Evolutionary conservation across 2,113 vertebrate species (phyloP), one percentile per base, ranked within the genome.

Genomic region (Andinoacara biseriatus): DNA sequence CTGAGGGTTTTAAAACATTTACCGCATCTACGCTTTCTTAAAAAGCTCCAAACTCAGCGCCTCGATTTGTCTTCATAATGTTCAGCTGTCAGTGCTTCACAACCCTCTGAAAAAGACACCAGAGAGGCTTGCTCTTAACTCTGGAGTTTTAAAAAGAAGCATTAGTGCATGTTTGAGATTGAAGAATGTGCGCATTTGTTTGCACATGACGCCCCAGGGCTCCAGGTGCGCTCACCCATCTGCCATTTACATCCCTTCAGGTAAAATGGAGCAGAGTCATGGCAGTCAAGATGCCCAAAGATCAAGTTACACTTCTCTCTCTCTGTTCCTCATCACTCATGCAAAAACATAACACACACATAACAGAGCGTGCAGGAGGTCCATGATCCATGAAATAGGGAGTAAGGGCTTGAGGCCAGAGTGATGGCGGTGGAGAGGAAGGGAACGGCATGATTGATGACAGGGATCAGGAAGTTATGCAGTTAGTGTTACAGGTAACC

Each of bases 331-430:
- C 90, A 89, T 91, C 80, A 54, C 58, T 86, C 80, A 89, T 24
- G 69, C 86, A 92, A 60, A 91, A 13, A 67, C 74, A 72, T 14
- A 24, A 76, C 76, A 85, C 65, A 80, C 69, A 72, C 77, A 58
- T 74, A 88, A 38, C 38, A 54, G 87, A 80, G 90, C 87, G 90
- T 86, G 84, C 86, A 88, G 80, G 63, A 89, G 82, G 89, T 91
- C 91, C 86, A 58, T 90, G 91, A 95, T 93, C 93, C 92, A 91
- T 94, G 93, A 95, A 94, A 94, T 93, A 88, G 87, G 89, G 88
- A 92, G 90, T 91, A 92, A 91, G 93, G 84, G 90, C 84, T 90
- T 87, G 84, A 82, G 88, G 90, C 90, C 87, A 82, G 83, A 60
- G 81, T 65, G 90, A 84, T 74, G 74, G 80, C 67, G 35, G 77